These are phyloP conservation scores for Oncorhynchus gorbuscha DNA, from an alignment of 2,113 vertebrate genomes.

Conservation along the genomic window DNA sequence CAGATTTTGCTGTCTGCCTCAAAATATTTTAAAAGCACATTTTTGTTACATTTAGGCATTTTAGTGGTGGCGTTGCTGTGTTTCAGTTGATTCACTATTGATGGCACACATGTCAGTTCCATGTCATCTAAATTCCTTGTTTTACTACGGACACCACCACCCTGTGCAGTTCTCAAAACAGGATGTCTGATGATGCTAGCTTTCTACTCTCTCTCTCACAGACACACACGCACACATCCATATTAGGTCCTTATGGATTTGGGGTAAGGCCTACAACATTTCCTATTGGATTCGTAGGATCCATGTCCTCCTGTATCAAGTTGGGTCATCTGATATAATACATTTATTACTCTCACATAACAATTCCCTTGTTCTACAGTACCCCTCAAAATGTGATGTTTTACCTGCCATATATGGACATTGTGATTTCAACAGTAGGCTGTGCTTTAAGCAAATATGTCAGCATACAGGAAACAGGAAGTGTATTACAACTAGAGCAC, in stretches of 20 bases:
- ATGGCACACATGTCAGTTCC: constrained; percentile 31
- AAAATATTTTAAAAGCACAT: constrained; percentile 43
- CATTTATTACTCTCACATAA: neutral
- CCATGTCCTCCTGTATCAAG: too few species aligned
- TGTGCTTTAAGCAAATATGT: constrained; percentile 37
- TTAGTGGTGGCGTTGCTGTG: constrained; percentile 55
- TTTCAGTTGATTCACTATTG: constrained; percentile 26
- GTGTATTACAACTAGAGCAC: constrained; percentile 37
- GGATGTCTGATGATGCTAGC: constrained; percentile 24
- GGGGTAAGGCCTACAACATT: too few species aligned
- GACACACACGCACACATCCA: neutral
- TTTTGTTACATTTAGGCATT: constrained; percentile 38
- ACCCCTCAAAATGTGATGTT: neutral
- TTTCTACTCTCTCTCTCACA: neutral
- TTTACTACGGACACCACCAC: constrained; percentile 47
- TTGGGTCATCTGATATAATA: too few species aligned
- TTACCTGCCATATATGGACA: constrained; percentile 45
- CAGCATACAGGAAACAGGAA: constrained; percentile 67
- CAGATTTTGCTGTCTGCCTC: constrained; percentile 32
- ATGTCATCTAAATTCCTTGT: constrained; percentile 63
- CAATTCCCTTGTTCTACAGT: neutral
- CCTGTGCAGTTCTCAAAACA: constrained; percentile 33
- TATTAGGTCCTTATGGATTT: too few species aligned
- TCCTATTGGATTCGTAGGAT: too few species aligned
- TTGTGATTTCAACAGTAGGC: constrained; percentile 59